A percentile compares a stretch with the other conserved stretches of the same genome.
Conservation (phyloP, 2,797 vertebrate species). For the Schizopygopsis pylzovi region DNA sequence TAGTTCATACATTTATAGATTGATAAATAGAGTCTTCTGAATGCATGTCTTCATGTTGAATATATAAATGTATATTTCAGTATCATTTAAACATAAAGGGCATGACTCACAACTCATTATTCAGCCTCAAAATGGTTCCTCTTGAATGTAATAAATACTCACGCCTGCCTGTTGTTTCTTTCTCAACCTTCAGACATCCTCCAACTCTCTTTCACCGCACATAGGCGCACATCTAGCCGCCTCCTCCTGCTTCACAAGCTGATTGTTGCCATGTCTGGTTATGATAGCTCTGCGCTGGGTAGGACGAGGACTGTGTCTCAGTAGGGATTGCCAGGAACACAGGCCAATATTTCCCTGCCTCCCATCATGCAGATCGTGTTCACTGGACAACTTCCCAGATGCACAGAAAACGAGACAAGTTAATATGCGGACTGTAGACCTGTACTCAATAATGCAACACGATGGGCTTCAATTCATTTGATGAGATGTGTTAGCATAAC, state of each 20-base stretch:
- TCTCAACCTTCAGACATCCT: constrained; percentile 42
- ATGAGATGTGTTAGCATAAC: neutral
- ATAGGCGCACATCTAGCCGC: neutral
- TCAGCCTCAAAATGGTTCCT: constrained; percentile 9
- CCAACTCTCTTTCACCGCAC: constrained; percentile 18
- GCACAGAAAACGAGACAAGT: constrained; percentile 35
- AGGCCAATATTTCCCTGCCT: constrained; percentile 56
- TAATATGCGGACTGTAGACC: constrained; percentile 47
- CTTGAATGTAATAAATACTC: constrained; percentile 4
- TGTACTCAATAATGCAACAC: constrained; percentile 37
- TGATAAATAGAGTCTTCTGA: neutral
- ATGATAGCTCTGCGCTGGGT: constrained; percentile 32
- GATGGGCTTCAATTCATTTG: neutral
- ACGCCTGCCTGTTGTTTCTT: constrained; percentile 10
- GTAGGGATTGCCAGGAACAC: constrained; percentile 44
- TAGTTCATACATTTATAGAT: neutral
- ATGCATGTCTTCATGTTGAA: neutral
- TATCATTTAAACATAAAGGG: no score
- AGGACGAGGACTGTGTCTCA: constrained; percentile 6
- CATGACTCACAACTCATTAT: neutral
- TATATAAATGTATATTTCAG: neutral
- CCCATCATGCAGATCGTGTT: constrained; percentile 57
- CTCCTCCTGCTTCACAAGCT: constrained; percentile 25
- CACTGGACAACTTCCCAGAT: constrained; percentile 54
- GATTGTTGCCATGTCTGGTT: constrained; percentile 43